Evolutionary conservation across 2,888 invertebrate genomes (phyloP).

Genomic region (Meganola albula): DNA sequence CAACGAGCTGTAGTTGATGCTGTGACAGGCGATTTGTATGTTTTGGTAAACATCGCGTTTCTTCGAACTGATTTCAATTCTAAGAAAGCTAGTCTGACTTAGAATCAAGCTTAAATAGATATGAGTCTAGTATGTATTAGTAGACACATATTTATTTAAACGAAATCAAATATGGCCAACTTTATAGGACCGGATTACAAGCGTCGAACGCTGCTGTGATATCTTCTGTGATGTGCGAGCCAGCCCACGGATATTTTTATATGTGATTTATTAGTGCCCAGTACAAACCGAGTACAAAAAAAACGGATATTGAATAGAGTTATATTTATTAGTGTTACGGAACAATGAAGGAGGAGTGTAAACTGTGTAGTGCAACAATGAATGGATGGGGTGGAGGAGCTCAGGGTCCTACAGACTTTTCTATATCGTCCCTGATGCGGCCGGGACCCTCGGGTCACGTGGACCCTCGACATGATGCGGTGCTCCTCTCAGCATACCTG

Average conservation of each 20-base stretch:
- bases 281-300: conserved; percentile 78
- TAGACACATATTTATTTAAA: conserved; percentile 18
- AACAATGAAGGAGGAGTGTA: conserved; percentile 74
- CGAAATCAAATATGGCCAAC: conserved; percentile 16
- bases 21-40: conserved; percentile 43
- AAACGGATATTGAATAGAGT: conserved; percentile 58
- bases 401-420: conserved; percentile 63
- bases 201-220: conserved; percentile 71
- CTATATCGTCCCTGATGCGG: conserved; percentile 70
- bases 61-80: conserved; percentile 35
- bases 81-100: conserved; percentile 26
- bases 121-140: conserved; percentile 9
- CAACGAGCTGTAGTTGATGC: conserved; percentile 25
- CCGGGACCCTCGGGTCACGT: conserved; percentile 44
- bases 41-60: conserved; percentile 36
- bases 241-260: conserved; percentile 73
- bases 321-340: conserved; percentile 46
- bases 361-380: conserved; percentile 57
- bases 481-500: conserved; percentile 72
- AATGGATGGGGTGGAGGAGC: conserved; percentile 62
- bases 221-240: conserved; percentile 72
- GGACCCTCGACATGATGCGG: conserved; percentile 65
- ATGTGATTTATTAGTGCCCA: conserved; percentile 76
- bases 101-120: conserved; percentile 20
- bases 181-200: conserved; percentile 43